Conservation (phyloP, 2,888 invertebrate genomes). For the Oasisia sp. region DNA sequence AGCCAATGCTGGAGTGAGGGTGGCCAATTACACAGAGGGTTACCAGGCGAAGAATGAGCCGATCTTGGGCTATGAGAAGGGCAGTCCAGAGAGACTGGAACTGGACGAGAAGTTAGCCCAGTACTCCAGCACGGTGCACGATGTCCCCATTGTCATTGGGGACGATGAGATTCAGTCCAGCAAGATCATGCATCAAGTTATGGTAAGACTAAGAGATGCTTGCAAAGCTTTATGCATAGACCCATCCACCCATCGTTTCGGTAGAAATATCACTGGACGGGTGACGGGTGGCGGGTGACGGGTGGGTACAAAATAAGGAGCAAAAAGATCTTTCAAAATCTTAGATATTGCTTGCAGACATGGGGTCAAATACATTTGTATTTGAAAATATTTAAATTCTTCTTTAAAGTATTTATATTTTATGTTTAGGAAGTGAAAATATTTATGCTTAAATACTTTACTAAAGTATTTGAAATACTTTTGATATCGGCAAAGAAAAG, state of each 20-base stretch:
- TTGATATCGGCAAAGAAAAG: too few relatives aligned
- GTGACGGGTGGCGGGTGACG: too few relatives aligned
- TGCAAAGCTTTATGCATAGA: too few relatives aligned
- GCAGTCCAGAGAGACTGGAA: conserved; percentile 82
- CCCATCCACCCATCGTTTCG: too few relatives aligned
- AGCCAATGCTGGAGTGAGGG: not conserved
- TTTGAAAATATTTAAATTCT: too few relatives aligned
- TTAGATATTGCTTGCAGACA: too few relatives aligned
- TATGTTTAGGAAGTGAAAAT: not conserved
- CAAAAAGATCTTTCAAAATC: too few relatives aligned
- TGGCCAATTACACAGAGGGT: conserved; percentile 5
- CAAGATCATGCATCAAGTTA: conserved; percentile 80
- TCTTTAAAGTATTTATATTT: not conserved
- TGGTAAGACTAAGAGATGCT: conserved; percentile 46
- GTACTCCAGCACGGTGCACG: conserved; percentile 76
- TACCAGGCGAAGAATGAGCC: conserved; percentile 67
- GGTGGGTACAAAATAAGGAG: too few relatives aligned
- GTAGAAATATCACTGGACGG: too few relatives aligned
- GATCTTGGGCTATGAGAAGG: conserved; percentile 77
- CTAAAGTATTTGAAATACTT: too few relatives aligned
- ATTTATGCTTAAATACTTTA: too few relatives aligned
- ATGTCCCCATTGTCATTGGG: conserved; percentile 97
- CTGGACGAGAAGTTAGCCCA: conserved; percentile 78
- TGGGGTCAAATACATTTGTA: too few relatives aligned
- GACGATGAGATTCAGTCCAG: conserved; percentile 83